Conservation (phyloP, 2,113 vertebrate genomes). For the Bufo bufo region DNA sequence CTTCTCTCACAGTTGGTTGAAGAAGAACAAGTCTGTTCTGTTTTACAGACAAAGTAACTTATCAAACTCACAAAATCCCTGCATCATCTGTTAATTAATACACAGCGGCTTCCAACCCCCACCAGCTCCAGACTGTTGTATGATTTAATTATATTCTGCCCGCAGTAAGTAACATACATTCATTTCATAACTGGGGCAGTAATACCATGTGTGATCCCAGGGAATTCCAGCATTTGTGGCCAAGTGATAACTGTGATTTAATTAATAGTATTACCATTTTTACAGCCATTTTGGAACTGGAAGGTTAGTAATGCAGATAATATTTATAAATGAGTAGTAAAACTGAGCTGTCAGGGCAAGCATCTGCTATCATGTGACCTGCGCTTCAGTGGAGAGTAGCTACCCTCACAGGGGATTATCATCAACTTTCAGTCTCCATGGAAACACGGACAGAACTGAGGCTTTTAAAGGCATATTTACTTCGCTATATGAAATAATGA, state of each 20-base stretch:
- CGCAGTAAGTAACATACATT: slow-evolving; percentile 55
- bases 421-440: slow-evolving; percentile 42
- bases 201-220: slow-evolving; percentile 28
- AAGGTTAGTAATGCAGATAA: background rate
- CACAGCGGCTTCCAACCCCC: slow-evolving; percentile 12
- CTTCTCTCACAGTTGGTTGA: too few species aligned
- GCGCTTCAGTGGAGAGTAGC: slow-evolving; percentile 1
- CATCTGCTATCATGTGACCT: slow-evolving; percentile 41
- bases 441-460: slow-evolving; percentile 27
- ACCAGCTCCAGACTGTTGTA: slow-evolving; percentile 35
- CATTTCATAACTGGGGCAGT: slow-evolving; percentile 45
- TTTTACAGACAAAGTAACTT: background rate
- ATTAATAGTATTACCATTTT: background rate
- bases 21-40: background rate
- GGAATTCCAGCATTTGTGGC: slow-evolving; percentile 27
- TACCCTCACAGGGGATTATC: slow-evolving; percentile 11
- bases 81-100: slow-evolving; percentile 48
- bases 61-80: background rate
- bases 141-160: slow-evolving; percentile 55
- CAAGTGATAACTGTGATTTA: slow-evolving; percentile 11
- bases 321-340: background rate
- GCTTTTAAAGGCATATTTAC: slow-evolving; percentile 12
- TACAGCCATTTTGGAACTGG: slow-evolving; percentile 15
- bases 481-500: background rate
- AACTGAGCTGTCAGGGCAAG: background rate